Percentiles rank a stretch among this genome's conserved stretches.
Conservation (phyloP, 2,888 invertebrate genomes). For the Plutella xylostella region DNA sequence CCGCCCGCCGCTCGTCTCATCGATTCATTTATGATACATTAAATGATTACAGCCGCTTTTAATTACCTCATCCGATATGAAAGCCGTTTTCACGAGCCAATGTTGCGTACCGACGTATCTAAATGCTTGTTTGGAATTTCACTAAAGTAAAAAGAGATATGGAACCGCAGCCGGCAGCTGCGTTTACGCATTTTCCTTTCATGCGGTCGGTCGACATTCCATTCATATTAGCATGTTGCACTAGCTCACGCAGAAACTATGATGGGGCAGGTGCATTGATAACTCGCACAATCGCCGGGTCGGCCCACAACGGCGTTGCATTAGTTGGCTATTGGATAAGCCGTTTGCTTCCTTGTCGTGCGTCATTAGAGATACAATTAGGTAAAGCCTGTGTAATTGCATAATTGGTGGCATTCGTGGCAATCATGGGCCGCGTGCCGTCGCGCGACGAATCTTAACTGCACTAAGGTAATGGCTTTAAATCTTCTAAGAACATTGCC, state of each 20-base stretch:
- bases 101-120: background rate
- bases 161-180: slow-evolving; percentile 13
- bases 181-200: slow-evolving; percentile 10
- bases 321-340: slow-evolving; percentile 17
- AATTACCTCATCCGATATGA: background rate
- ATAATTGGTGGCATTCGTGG: slow-evolving; percentile 26
- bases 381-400: slow-evolving; percentile 22
- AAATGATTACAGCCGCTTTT: background rate
- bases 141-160: background rate
- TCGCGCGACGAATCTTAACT: slow-evolving; percentile 28
- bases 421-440: slow-evolving; percentile 13
- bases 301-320: background rate
- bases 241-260: slow-evolving; percentile 1
- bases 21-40: slow-evolving; percentile 1
- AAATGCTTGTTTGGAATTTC: background rate
- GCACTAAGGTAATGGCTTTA: slow-evolving; percentile 25
- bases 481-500: slow-evolving; percentile 37
- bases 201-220: slow-evolving; percentile 31
- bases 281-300: background rate
- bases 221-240: slow-evolving; percentile 26
- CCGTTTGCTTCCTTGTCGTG: slow-evolving; percentile 5
- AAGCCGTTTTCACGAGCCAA: background rate
- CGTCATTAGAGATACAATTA: slow-evolving; percentile 21
- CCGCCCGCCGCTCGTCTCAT: background rate
- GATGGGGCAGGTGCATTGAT: background rate